These are phyloP conservation scores for Melanotus villosus DNA, from an alignment of 2,888 invertebrate genomes.

Conservation along the genomic window DNA sequence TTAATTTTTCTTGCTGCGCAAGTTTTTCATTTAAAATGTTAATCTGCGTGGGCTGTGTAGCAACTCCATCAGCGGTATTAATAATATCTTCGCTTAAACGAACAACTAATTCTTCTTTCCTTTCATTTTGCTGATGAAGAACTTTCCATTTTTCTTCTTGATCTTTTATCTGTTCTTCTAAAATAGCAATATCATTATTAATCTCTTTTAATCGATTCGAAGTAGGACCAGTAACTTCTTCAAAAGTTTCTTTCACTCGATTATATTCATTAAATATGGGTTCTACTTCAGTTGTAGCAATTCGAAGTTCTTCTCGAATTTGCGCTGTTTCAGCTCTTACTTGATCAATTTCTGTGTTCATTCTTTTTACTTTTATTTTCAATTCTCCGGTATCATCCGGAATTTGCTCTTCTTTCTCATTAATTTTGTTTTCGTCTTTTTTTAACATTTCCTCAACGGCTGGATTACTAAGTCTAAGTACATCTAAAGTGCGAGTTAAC, in stretches of 20 bases:
- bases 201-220: slow-evolving; percentile 71
- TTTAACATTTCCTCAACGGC: slow-evolving; percentile 44
- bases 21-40: slow-evolving; percentile 76
- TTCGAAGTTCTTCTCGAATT: slow-evolving; percentile 48
- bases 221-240: slow-evolving; percentile 48
- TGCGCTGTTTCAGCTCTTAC: slow-evolving; percentile 48
- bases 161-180: slow-evolving; percentile 70
- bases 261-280: slow-evolving; percentile 31
- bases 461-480: slow-evolving; percentile 69
- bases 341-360: slow-evolving; percentile 50
- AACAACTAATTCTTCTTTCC: slow-evolving; percentile 71
- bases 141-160: slow-evolving; percentile 73
- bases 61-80: slow-evolving; percentile 37
- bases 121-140: slow-evolving; percentile 71
- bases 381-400: slow-evolving; percentile 72
- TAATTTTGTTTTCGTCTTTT: slow-evolving; percentile 57
- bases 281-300: slow-evolving; percentile 31
- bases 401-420: slow-evolving; percentile 70
- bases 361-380: slow-evolving; percentile 50
- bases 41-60: slow-evolving; percentile 66
- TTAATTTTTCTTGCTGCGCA: slow-evolving; percentile 71
- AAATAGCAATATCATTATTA: slow-evolving; percentile 71
- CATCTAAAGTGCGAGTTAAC: slow-evolving; percentile 81
- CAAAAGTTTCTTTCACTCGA: slow-evolving; percentile 48
- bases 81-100: slow-evolving; percentile 68